Conservation (phyloP, 2,888 invertebrate species). For the Hedya salicella region DNA sequence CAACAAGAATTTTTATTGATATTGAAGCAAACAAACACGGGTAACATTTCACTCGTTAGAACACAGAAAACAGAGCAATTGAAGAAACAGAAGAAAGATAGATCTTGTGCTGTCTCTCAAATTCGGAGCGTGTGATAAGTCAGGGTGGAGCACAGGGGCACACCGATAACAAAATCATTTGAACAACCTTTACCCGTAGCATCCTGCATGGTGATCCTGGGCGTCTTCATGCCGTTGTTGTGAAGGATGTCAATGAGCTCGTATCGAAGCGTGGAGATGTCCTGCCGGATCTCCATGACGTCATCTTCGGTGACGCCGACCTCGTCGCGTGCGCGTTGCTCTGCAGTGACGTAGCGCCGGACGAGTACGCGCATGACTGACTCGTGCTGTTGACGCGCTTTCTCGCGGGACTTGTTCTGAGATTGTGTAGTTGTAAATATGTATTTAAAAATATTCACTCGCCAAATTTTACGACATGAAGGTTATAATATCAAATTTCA, state of each 20-base stretch:
- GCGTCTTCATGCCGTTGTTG: constrained; percentile 95
- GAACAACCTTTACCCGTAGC: constrained; percentile 78
- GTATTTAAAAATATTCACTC: too few relatives aligned
- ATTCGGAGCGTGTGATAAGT: too few relatives aligned
- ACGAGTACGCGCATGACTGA: constrained; percentile 95
- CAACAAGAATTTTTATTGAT: too few relatives aligned
- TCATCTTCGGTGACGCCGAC: constrained; percentile 98
- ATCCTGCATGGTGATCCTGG: constrained; percentile 88
- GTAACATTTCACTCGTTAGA: too few relatives aligned
- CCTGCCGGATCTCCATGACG: constrained; percentile 98
- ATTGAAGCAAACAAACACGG: too few relatives aligned
- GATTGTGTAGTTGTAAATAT: too few relatives aligned
- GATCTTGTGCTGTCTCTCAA: too few relatives aligned
- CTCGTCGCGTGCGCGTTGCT: constrained; percentile 94
- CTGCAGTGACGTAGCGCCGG: constrained; percentile 95
- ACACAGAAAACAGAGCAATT: too few relatives aligned
- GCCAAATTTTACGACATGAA: too few relatives aligned
- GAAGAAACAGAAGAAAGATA: too few relatives aligned
- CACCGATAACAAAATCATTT: constrained; percentile 9
- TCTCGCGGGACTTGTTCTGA: constrained; percentile 90
- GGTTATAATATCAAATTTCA: too few relatives aligned
- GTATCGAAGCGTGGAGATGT: constrained; percentile 96
- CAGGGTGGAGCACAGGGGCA: too few relatives aligned
- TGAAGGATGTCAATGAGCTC: constrained; percentile 96
- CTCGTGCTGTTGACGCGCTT: constrained; percentile 90